Conservation (phyloP, 2,888 invertebrate genomes). For the Listrodromus nycthemerus region DNA sequence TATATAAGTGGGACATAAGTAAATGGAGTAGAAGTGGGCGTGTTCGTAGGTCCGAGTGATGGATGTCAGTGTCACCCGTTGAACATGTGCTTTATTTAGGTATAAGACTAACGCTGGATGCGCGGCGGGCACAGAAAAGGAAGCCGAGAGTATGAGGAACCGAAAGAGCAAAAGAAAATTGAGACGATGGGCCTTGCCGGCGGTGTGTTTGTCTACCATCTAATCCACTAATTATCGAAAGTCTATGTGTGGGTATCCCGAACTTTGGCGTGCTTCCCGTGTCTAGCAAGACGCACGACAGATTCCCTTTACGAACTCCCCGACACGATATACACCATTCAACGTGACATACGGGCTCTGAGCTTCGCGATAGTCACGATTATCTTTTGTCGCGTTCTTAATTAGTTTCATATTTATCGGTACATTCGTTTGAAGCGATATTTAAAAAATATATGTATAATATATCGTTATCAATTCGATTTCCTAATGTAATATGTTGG, state of each 20-base stretch:
- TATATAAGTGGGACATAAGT: conserved; percentile 46
- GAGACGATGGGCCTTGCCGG: conserved; percentile 69
- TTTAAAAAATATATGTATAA: not conserved
- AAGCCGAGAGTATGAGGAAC: conserved; percentile 35
- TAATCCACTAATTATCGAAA: conserved; percentile 81
- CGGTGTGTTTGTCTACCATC: conserved; percentile 79
- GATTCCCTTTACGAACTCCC: conserved; percentile 70
- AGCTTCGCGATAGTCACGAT: not conserved
- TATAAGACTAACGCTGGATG: conserved; percentile 19
- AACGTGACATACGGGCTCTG: not conserved
- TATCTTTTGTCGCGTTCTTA: not conserved
- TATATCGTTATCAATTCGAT: not conserved
- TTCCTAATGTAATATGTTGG: not conserved
- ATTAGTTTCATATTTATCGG: not conserved
- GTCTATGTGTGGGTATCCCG: conserved; percentile 1
- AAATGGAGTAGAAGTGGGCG: conserved; percentile 71
- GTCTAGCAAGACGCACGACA: conserved; percentile 27
- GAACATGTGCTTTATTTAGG: conserved; percentile 80
- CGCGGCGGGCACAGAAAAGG: conserved; percentile 9
- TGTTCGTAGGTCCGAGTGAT: conserved; percentile 77
- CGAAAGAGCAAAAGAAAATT: conserved; percentile 35
- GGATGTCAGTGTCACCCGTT: conserved; percentile 82
- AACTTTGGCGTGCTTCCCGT: conserved; percentile 7
- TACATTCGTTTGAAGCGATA: not conserved
- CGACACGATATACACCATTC: conserved; percentile 68